These are phyloP conservation scores for Pampusana beccarii DNA, from an alignment of 2,113 vertebrate genomes.

Conservation along the genomic window DNA sequence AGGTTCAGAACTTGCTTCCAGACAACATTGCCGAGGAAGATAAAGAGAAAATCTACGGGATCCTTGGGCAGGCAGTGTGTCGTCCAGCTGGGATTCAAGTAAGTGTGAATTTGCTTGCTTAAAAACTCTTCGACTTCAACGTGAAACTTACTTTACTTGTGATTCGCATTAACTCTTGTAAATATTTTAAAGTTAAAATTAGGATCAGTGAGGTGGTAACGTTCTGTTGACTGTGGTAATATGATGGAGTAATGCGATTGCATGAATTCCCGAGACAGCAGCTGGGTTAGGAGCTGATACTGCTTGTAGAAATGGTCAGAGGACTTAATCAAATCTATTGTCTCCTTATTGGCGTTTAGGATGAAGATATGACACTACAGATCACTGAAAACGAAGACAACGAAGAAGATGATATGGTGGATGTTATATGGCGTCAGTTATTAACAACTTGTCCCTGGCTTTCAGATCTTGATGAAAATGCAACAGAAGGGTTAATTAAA, in stretches of 20 bases:
- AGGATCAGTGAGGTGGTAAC: background rate
- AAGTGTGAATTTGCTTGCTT: conserved; percentile 4
- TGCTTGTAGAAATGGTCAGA: background rate
- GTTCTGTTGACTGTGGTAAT: background rate
- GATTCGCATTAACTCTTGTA: background rate
- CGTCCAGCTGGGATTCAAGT: conserved; percentile 97
- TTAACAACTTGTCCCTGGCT: conserved; percentile 92
- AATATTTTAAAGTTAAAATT: background rate
- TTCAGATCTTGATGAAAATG: conserved; percentile 86
- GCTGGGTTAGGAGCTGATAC: background rate
- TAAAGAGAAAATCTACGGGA: conserved; percentile 91
- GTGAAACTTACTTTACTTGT: background rate
- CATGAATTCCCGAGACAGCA: background rate
- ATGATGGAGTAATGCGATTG: background rate
- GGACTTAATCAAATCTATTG: background rate
- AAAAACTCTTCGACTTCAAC: background rate
- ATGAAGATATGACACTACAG: conserved; percentile 96
- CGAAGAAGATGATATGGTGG: conserved; percentile 95
- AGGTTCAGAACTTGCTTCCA: conserved; percentile 93
- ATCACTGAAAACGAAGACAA: conserved; percentile 89
- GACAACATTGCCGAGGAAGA: conserved; percentile 88
- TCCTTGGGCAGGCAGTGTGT: conserved; percentile 96
- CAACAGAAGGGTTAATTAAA: conserved; percentile 91
- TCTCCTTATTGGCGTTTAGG: conserved; percentile 73
- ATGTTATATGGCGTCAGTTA: conserved; percentile 94